Percentiles rank a stretch among this genome's conserved stretches.
These are phyloP conservation scores for Callosobruchus maculatus DNA, from an alignment of 2,888 invertebrate genomes.

Conservation along the genomic window DNA sequence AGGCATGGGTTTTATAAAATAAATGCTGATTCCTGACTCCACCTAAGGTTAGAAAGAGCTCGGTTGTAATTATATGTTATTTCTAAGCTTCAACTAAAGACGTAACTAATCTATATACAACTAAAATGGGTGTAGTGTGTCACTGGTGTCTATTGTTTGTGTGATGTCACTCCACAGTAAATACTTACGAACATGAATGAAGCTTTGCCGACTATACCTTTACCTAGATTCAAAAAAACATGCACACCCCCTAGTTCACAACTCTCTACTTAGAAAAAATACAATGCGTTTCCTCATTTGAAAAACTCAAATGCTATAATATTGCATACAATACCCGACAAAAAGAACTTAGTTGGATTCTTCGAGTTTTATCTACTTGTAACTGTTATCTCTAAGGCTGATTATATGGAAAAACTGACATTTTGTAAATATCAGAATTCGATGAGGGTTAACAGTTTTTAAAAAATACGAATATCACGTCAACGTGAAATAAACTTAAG, in stretches of 20 bases:
- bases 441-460: too few relatives aligned
- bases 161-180: background rate
- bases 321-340: background rate
- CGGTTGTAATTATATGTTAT: background rate
- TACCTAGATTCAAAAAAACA: background rate
- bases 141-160: background rate
- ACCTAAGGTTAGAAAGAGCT: background rate
- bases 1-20: background rate
- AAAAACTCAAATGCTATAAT: background rate
- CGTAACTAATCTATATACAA: background rate
- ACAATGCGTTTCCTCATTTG: background rate
- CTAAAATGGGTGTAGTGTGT: background rate
- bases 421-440: too few relatives aligned
- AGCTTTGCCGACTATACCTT: background rate
- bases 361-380: too few relatives aligned
- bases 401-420: too few relatives aligned
- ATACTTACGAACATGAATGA: background rate
- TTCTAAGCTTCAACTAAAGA: background rate
- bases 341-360: background rate
- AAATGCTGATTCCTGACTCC: background rate
- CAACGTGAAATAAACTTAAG: too few relatives aligned
- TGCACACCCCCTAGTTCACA: background rate
- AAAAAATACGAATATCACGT: too few relatives aligned
- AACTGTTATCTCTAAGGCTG: too few relatives aligned
- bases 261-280: background rate